Base-by-base conservation (phyloP, 1,140 invertebrate species). In the Leptonema lineaticorne region DNA sequence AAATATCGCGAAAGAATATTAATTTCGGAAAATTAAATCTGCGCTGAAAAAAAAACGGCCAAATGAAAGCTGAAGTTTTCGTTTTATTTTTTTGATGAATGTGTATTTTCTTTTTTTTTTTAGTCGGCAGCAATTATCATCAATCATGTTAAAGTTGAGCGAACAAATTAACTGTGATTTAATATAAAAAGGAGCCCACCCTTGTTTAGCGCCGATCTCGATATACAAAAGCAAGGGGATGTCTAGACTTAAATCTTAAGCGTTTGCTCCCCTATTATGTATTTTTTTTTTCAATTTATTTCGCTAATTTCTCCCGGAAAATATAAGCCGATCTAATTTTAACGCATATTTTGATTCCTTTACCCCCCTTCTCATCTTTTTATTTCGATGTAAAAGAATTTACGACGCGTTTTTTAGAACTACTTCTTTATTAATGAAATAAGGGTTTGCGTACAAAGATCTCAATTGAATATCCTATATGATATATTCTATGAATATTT, bases 61-160 rank as follows among this genome's bases (percentile, higher is more conserved):
- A n/a, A n/a, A n/a, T n/a, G n/a, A n/a, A n/a, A n/a, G n/a, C n/a
- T n/a, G n/a, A n/a, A n/a, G n/a, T n/a, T n/a, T n/a, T n/a, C n/a
- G n/a, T n/a, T 59, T 37, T 59, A 1, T 33, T 28, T 33, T 28
- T 57, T 67, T 67, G 56, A 58, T 46, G 45, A 67, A 58, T 46
- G 65, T 46, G 57, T 53, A 53, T 16, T 45, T 45, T 45, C 20
- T 67, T 45, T 58, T 37, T 58, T 67, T 67, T 58, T 59, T 29
- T 14, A 2, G 18, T 28, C 24, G 16, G 9, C 37, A 18, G 60
- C 41, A 63, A 67, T 67, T 46, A 67, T 67, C 65, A 67, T 67
- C 65, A 67, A 67, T 67, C 65, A 67, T 59, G 48, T 59, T 27
- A 46, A 67, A 67, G 65, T 60, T 58, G 24, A 59, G 37, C 53